Base-by-base conservation (phyloP, 2,888 invertebrate species). In the Hedychridium roseum region DNA sequence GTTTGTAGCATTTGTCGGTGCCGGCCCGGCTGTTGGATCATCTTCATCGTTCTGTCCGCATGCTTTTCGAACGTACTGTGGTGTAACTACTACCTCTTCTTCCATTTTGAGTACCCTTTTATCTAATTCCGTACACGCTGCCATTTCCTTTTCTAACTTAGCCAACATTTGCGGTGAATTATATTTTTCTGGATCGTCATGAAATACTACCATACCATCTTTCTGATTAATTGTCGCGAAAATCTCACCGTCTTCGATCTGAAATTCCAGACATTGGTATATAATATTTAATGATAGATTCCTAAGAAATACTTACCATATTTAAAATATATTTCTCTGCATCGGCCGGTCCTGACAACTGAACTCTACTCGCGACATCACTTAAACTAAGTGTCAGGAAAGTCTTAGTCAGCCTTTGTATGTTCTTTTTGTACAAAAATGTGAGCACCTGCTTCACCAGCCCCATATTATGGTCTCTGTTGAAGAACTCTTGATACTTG, bases 221-320 rank as follows among this genome's bases (percentile, higher is more conserved):
- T 93, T 94, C 81, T 97, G 94, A 82, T 97, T 96, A 61, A 98
- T 97, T 70, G 92, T 92, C 17, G 97, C 97, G 82, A 90, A 96
- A 66, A 98, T 97, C 82, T 97, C 95, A 43, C 93, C 92, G 77
- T 95, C 94, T 81, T 96, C 95, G 71, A 98, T 97, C 95, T 96
- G 67, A 18, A 61, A 57, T 40, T 18, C 43, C 2, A 31, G 15
- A 5, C n/a, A n/a, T n/a, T n/a, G n/a, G n/a, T 2, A 9, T 23
- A 18, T 3, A n/a, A 38, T 31, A 14, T 7, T 27, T 35, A 20
- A 18, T 9, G 5, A 7, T 35, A 3, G 7, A 18, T 43, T 39
- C 6, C 9, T 14, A 11, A 6, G 16, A 20, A 32, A 37, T 12
- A 68, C 81, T 77, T 80, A 94, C 96, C 97, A 98, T 97, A 76